Conservation (phyloP, 2,888 invertebrate genomes). For the Dastarcus helophoroides region DNA sequence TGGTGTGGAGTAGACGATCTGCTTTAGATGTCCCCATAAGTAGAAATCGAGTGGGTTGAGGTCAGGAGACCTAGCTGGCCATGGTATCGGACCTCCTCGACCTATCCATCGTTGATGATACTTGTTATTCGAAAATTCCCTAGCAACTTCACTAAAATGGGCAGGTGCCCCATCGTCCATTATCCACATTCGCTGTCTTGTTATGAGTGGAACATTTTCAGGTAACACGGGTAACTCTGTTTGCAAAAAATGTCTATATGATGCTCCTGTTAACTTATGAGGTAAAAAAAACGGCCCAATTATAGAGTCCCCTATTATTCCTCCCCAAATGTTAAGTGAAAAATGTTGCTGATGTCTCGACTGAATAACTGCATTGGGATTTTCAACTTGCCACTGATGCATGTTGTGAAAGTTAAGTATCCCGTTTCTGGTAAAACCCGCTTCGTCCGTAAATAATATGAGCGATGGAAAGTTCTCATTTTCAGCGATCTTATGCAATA, state of each 20-base stretch:
- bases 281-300: slow-evolving; percentile 5
- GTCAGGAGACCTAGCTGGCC: slow-evolving; percentile 19
- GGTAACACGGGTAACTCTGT: slow-evolving; percentile 1
- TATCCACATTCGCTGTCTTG: slow-evolving; percentile 10
- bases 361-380: no score
- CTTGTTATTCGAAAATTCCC: slow-evolving; percentile 13
- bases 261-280: slow-evolving; percentile 3
- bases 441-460: no score
- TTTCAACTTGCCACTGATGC: no score
- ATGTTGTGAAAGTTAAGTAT: no score
- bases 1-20: slow-evolving; percentile 16
- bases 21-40: slow-evolving; percentile 13
- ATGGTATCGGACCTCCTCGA: slow-evolving; percentile 16
- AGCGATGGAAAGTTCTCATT: no score
- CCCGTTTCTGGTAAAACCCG: no score
- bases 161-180: slow-evolving; percentile 27
- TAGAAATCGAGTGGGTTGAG: slow-evolving; percentile 17
- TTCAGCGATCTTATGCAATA: no score
- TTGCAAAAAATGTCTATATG: slow-evolving; percentile 5
- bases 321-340: no score
- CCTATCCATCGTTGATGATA: slow-evolving; percentile 18
- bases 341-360: no score
- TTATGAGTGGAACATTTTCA: slow-evolving; percentile 6
- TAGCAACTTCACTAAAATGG: slow-evolving; percentile 15
- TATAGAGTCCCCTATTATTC: slow-evolving; percentile 6